Conservation (phyloP, 1,140 invertebrate genomes). For the Lysiphlebus fabarum region DNA sequence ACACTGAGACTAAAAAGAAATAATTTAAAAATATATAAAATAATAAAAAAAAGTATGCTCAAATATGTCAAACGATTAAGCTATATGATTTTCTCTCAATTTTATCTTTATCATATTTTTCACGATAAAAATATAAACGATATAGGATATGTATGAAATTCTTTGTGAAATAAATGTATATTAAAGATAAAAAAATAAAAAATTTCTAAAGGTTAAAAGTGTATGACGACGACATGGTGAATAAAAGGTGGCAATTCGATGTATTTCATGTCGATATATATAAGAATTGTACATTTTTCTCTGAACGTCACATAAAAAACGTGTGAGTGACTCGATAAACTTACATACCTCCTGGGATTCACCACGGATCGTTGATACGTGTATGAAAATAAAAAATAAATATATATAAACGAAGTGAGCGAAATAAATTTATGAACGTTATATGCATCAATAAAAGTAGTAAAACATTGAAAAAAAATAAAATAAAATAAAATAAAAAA, state of each 20-base stretch:
- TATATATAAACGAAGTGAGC: constrained; percentile 3
- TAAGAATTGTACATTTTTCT: not conserved
- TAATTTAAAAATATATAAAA: no score
- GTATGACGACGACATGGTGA: constrained; percentile 7
- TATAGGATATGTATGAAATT: constrained; percentile 4
- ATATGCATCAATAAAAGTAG: no score
- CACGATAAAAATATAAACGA: not conserved
- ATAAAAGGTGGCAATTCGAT: constrained; percentile 18
- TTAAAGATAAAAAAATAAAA: not conserved
- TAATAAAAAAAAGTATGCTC: not conserved
- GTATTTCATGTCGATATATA: constrained; percentile 11
- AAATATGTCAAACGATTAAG: not conserved
- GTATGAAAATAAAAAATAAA: not conserved
- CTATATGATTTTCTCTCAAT: no score
- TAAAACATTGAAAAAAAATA: no score
- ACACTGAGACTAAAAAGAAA: not conserved
- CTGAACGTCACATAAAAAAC: not conserved
- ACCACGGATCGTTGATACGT: constrained; percentile 1
- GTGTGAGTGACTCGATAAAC: constrained; percentile 18
- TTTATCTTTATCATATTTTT: no score
- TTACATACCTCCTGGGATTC: constrained; percentile 16
- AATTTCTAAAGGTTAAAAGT: no score
- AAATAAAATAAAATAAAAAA: no score
- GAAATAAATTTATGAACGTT: constrained; percentile 16
- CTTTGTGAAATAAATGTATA: not conserved